Evolutionary conservation across 2,113 vertebrate species (phyloP).

Genomic region (Halichoeres trimaculatus): DNA sequence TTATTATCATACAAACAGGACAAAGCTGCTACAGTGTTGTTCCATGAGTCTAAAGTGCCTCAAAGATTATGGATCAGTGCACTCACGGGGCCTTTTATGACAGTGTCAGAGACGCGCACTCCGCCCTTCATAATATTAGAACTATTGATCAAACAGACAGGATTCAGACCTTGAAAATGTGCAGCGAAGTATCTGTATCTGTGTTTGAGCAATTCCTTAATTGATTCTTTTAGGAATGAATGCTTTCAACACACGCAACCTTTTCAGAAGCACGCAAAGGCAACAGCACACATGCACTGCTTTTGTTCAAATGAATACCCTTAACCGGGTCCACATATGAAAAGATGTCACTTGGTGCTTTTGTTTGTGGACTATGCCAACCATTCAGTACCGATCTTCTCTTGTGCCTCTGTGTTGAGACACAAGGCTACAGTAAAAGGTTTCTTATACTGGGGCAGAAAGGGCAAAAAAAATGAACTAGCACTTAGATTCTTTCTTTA

Average conservation of each 20-base stretch:
- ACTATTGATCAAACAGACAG: constrained; percentile 14
- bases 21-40: background rate
- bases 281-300: constrained; percentile 21
- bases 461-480: background rate
- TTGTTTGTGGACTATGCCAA: constrained; percentile 39
- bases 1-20: constrained; percentile 25
- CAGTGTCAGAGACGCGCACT: background rate
- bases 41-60: constrained; percentile 15
- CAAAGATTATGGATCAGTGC: constrained; percentile 22
- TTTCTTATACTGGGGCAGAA: background rate
- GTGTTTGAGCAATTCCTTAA: constrained; percentile 60
- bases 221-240: constrained; percentile 51
- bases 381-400: constrained; percentile 25
- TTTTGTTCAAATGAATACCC: constrained; percentile 52
- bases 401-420: constrained; percentile 2
- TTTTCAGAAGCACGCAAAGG: constrained; percentile 59
- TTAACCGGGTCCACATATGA: constrained; percentile 9
- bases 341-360: constrained; percentile 38
- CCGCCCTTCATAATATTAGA: constrained; percentile 10
- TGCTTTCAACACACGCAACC: constrained; percentile 50
- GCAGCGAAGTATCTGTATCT: constrained; percentile 29
- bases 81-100: constrained; percentile 25
- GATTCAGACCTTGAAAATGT: constrained; percentile 62
- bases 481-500: background rate
- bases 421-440: constrained; percentile 14